A percentile compares a stretch with the other conserved stretches of the same genome.
phyloP scores from a whole-genome alignment of 2,113 vertebrate genomes.

The Elephas maximus region DNA sequence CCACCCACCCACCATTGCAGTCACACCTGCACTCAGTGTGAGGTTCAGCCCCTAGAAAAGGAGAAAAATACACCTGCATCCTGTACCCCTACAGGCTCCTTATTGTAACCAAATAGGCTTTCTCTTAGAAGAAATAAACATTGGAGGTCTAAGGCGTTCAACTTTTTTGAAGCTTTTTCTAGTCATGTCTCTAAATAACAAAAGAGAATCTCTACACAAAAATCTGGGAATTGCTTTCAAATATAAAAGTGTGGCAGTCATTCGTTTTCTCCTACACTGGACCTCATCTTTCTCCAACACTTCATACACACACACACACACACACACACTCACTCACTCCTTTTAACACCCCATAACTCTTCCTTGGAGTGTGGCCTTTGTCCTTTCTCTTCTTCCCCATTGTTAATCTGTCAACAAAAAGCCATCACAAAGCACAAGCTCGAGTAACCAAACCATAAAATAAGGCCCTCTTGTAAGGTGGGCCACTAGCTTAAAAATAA shows the following conservation, averaged over 20 bases:
- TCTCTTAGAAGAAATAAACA: neutral
- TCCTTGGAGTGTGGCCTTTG: neutral
- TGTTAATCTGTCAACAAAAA: constrained; percentile 21
- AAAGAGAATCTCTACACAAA: constrained; percentile 10
- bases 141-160: neutral
- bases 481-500: neutral
- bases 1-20: neutral
- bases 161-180: neutral
- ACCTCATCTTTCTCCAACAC: neutral
- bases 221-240: constrained; percentile 47
- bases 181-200: neutral
- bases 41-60: neutral
- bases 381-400: neutral
- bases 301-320: neutral
- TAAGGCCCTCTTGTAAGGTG: neutral
- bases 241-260: neutral
- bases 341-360: neutral
- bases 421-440: neutral
- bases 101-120: neutral
- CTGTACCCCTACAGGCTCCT: neutral
- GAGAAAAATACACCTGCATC: neutral
- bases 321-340: no score
- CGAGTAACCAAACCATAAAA: neutral
- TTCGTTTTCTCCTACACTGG: neutral
- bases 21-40: neutral